Base-by-base conservation (phyloP, 2,888 invertebrate genomes). In the Trichacis sp. region DNA sequence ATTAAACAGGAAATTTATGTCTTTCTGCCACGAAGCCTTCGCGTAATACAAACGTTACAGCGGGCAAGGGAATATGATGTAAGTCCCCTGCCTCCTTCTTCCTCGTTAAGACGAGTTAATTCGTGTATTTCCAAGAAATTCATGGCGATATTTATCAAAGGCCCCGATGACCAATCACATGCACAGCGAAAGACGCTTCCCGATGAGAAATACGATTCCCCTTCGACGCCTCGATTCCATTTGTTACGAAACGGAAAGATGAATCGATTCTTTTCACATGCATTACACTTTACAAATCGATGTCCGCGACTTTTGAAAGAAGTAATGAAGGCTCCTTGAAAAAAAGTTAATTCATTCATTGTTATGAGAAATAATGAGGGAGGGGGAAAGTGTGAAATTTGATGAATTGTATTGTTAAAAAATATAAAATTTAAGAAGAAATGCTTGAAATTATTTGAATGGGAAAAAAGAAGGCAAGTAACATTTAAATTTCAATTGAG, bases 1-100 rank as follows among this genome's bases (percentile, higher is more conserved):
- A 61, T 64, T 63, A 61, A 64, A 64, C 61, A 54, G 57, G 58
- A 61, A 61, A 58, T 61, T 68, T 68, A 61, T 64, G 48, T 17
- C 24, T 55, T 58, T 19, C 40, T 14, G 58, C 42, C 51, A 60
- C 47, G 38, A 49, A 52, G 51, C 45, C 64, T 43, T 48, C 17
- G 43, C 51, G 59, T 63, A 53, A 67, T 60, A 60, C 59, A 59
- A 63, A 63, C 48, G 59, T 59, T 63, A 42, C 47, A 63, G 59
- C 59, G 40, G 53, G 42, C 53, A 59, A 55, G 58, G 46, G 52
- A 53, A 63, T 63, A 53, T 67, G 59, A 63, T 60, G 59, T 56
- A 63, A 63, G 49, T n/a, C n/a, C 45, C 33, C 19, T 40, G 52
- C 58, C 58, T 57, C 45, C 45, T 57, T 54, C 43, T 8, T 18